A percentile compares a stretch with the other conserved stretches of the same genome.
These are phyloP conservation scores for Megalops atlanticus DNA, from an alignment of 2,113 vertebrate species.

Conservation along the genomic window DNA sequence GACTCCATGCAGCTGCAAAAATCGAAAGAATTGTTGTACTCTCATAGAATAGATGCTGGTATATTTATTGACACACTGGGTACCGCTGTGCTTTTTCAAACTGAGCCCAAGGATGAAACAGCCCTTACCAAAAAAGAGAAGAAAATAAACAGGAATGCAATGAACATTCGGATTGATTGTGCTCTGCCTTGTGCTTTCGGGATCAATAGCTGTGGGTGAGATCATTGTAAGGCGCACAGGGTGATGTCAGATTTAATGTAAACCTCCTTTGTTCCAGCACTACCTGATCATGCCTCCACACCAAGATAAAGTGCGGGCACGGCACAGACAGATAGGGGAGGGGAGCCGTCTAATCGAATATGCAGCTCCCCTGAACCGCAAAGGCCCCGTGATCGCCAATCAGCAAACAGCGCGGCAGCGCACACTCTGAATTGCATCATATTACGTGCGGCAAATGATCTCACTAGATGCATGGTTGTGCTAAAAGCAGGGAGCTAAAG, in stretches of 20 bases:
- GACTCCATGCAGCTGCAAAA: no score
- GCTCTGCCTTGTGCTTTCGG: conserved; percentile 18
- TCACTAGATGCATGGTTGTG: not conserved
- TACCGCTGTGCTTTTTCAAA: no score
- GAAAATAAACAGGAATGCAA: not conserved
- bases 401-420: not conserved
- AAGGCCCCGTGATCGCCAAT: not conserved
- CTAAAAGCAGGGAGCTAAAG: not conserved
- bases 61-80: no score
- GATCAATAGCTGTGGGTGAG: conserved; percentile 44
- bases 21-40: no score
- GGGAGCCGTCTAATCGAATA: no score
- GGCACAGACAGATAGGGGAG: not conserved
- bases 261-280: conserved; percentile 28
- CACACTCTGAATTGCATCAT: no score
- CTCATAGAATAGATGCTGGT: no score
- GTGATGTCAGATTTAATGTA: conserved; percentile 70
- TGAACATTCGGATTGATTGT: no score
- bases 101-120: no score
- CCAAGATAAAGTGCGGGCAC: not conserved
- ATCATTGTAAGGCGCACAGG: conserved; percentile 34
- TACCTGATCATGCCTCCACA: conserved; percentile 5
- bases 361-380: not conserved
- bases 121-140: not conserved
- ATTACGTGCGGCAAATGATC: no score